phyloP scores from a whole-genome alignment of 2,113 vertebrate genomes.

The Sorex araneus region DNA sequence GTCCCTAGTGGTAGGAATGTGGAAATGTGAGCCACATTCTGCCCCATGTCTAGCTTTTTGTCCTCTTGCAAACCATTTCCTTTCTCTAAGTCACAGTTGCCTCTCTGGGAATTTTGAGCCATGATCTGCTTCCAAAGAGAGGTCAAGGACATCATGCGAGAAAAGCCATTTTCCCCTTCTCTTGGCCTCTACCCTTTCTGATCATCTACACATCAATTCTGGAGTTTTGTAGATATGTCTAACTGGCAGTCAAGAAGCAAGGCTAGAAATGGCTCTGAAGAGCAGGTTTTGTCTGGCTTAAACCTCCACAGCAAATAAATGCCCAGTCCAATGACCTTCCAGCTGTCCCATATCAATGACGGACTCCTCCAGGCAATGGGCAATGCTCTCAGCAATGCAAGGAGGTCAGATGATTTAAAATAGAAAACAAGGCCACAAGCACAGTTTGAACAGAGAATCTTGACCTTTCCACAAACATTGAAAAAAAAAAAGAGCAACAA shows the following conservation, averaged over 20 bases:
- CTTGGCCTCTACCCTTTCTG: not conserved
- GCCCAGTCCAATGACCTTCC: not conserved
- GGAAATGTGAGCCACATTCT: slow-evolving; percentile 28
- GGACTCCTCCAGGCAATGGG: slow-evolving; percentile 69
- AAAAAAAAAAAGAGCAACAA: not conserved
- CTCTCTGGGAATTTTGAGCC: slow-evolving; percentile 15
- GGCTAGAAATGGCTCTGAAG: not conserved
- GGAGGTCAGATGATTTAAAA: slow-evolving; percentile 68
- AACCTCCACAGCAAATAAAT: slow-evolving; percentile 46
- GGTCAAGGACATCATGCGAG: not conserved
- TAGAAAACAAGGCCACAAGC: slow-evolving; percentile 70
- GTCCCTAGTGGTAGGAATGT: not conserved
- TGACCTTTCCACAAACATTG: slow-evolving; percentile 41
- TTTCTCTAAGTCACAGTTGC: slow-evolving; percentile 34
- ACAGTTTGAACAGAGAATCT: slow-evolving; percentile 12
- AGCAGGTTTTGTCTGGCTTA: slow-evolving; percentile 42
- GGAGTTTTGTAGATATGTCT: slow-evolving; percentile 11
- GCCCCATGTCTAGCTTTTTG: slow-evolving; percentile 14
- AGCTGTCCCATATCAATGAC: slow-evolving; percentile 40
- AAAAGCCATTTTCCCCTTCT: not conserved
- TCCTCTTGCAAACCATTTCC: slow-evolving; percentile 12
- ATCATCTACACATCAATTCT: not conserved
- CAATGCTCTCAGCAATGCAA: slow-evolving; percentile 57
- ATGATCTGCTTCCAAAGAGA: not conserved
- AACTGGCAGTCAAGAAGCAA: slow-evolving; percentile 20